These are phyloP conservation scores for Sorex araneus DNA, from an alignment of 2,113 vertebrate species.

Conservation along the genomic window DNA sequence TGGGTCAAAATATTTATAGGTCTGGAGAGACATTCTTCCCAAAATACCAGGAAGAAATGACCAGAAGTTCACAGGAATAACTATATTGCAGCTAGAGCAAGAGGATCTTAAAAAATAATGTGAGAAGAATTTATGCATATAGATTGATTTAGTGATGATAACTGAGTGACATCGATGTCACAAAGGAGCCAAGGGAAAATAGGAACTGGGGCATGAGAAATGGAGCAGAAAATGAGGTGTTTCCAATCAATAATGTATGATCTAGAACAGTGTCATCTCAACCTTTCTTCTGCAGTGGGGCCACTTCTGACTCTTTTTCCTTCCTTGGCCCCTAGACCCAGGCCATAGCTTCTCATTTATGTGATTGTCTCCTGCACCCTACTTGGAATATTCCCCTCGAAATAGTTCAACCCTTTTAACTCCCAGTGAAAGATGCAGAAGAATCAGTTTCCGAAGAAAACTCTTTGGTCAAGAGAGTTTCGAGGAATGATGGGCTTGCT, in stretches of 20 bases:
- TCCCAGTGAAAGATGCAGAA: too few species aligned
- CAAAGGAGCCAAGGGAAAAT: background rate
- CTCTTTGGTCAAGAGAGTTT: background rate
- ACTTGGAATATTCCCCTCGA: too few species aligned
- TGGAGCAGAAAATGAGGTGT: accelerated
- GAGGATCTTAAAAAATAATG: background rate
- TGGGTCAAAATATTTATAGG: background rate
- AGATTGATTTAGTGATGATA: background rate
- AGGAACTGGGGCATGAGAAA: background rate
- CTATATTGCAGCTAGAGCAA: background rate
- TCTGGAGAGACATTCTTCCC: background rate
- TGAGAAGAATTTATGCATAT: background rate
- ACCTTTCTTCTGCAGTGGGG: background rate
- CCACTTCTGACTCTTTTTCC: too few species aligned
- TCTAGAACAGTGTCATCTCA: background rate
- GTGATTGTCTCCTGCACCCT: too few species aligned
- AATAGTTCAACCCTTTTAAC: too few species aligned
- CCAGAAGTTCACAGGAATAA: background rate
- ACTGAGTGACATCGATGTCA: background rate
- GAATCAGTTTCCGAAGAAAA: background rate
- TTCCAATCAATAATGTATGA: background rate
- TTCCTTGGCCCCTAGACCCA: too few species aligned
- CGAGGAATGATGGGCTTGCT: background rate
- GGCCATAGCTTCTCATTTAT: too few species aligned
- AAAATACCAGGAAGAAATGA: background rate